Evolutionary conservation across 2,888 invertebrate genomes (phyloP).

Genomic region (Drosophila mettleri): DNA sequence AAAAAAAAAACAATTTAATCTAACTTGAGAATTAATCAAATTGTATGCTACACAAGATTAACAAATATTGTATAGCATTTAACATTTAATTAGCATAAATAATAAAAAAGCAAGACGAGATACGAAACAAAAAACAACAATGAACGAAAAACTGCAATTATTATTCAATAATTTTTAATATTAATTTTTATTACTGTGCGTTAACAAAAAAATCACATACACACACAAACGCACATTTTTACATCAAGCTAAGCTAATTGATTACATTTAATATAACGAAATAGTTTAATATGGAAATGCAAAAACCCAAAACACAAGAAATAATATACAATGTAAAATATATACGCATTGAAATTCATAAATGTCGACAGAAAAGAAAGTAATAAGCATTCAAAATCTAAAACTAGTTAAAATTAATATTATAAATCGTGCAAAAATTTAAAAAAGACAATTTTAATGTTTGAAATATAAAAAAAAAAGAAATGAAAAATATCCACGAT

Average conservation of each 20-base stretch:
- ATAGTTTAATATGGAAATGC: conserved; percentile 37
- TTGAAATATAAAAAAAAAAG: conserved; percentile 76
- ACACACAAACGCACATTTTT: conserved; percentile 61
- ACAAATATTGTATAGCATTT: conserved; percentile 76
- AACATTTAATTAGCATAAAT: conserved; percentile 78
- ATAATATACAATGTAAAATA: conserved; percentile 69
- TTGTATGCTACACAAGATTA: conserved; percentile 70
- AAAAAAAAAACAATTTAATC: conserved; percentile 62
- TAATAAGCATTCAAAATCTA: conserved; percentile 66
- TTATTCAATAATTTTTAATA: conserved; percentile 82
- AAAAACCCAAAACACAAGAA: conserved; percentile 36
- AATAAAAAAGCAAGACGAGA: conserved; percentile 48
- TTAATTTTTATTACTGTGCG: conserved; percentile 77
- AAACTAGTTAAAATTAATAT: conserved; percentile 79
- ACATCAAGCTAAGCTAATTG: conserved; percentile 81
- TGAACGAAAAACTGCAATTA: conserved; percentile 75
- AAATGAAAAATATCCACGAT: conserved; percentile 31
- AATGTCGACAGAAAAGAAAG: conserved; percentile 61
- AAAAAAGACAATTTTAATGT: conserved; percentile 77
- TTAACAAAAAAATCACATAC: conserved; percentile 42
- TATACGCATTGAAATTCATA: conserved; percentile 66
- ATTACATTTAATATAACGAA: conserved; percentile 62
- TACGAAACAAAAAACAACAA: conserved; percentile 42
- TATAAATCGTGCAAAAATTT: conserved; percentile 66
- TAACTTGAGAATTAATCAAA: conserved; percentile 79